phyloP scores from a whole-genome alignment of 2,113 vertebrate genomes.

The Poeciliopsis retropinna region DNA sequence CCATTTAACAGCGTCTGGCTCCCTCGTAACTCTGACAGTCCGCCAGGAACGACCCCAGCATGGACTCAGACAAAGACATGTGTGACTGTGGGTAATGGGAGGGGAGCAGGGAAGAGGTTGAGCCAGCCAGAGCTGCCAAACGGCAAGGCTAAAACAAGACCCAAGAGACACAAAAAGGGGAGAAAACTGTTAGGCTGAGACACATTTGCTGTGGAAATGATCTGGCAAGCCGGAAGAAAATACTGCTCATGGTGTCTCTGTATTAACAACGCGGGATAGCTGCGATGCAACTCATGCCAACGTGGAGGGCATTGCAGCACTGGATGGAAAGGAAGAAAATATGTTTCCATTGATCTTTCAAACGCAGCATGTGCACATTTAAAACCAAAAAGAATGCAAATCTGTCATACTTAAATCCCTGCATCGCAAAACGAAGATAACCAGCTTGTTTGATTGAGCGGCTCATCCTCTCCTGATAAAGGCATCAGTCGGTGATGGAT shows the following conservation, averaged over 20 bases:
- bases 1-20: constrained; percentile 62
- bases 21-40: constrained; percentile 38
- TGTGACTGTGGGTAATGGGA: constrained; percentile 31
- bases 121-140: constrained; percentile 62
- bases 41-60: constrained; percentile 63
- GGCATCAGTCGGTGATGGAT: constrained; percentile 67
- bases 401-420: constrained; percentile 69
- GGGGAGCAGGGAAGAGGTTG: neutral
- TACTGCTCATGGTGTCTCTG: constrained; percentile 49
- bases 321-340: constrained; percentile 19
- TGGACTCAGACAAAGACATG: constrained; percentile 50
- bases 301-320: constrained; percentile 26
- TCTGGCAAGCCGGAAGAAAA: constrained; percentile 54
- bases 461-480: constrained; percentile 57
- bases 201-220: constrained; percentile 42
- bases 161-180: constrained; percentile 51
- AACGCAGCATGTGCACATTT: constrained; percentile 68
- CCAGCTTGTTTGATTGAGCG: constrained; percentile 60
- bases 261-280: constrained; percentile 53
- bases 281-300: constrained; percentile 41
- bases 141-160: constrained; percentile 68
- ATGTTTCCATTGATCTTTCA: constrained; percentile 50
- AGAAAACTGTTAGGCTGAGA: constrained; percentile 47
- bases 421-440: constrained; percentile 60
- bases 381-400: constrained; percentile 61